Conservation (phyloP, 2,113 vertebrate genomes). For the Leucoraja erinaceus region DNA sequence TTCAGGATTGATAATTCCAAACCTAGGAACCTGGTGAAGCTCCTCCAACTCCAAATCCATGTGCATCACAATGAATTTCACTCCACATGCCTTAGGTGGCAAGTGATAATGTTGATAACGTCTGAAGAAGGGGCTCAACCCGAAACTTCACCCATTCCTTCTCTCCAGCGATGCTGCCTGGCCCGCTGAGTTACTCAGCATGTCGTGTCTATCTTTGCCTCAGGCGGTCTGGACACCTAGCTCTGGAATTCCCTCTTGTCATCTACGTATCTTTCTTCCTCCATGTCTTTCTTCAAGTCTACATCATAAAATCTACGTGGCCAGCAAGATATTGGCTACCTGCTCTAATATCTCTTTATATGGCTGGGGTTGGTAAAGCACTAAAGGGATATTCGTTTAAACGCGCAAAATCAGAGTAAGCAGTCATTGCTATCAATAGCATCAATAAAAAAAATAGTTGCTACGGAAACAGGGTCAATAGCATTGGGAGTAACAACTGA, state of each 20-base stretch:
- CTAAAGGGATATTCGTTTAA: too few relatives aligned
- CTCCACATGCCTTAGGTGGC: neutral
- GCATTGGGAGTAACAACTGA: neutral
- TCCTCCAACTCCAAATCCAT: neutral
- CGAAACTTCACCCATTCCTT: too few relatives aligned
- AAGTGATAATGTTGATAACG: too few relatives aligned
- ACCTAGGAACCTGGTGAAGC: too few relatives aligned
- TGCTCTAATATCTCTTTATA: neutral
- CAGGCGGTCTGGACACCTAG: neutral
- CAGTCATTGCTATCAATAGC: neutral
- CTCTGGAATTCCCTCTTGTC: neutral
- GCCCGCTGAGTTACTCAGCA: too few relatives aligned
- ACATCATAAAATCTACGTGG: too few relatives aligned
- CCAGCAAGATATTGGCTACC: neutral
- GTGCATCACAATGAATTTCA: neutral
- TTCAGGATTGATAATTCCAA: too few relatives aligned
- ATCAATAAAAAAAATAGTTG: conserved; percentile 28
- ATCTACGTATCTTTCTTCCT: too few relatives aligned
- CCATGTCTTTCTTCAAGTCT: too few relatives aligned
- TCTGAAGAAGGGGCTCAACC: too few relatives aligned
- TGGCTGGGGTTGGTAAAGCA: neutral
- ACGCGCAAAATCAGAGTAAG: neutral
- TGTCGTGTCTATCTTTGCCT: too few relatives aligned
- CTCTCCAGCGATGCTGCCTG: too few relatives aligned
- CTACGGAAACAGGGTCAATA: neutral